Evolutionary conservation across 2,888 invertebrate species (phyloP).

Genomic region (Fabriciana adippe): DNA sequence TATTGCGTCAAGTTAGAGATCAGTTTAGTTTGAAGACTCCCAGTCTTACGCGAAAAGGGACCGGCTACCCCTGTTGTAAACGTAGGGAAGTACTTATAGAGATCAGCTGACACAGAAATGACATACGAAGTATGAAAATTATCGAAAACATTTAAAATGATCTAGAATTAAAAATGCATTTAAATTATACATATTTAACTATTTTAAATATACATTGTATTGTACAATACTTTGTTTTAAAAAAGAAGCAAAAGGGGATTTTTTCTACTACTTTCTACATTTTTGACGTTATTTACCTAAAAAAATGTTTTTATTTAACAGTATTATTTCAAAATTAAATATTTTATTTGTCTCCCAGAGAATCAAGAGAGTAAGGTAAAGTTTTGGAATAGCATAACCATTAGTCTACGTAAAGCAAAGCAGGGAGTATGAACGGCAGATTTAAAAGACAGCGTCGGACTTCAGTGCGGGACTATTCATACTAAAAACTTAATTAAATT

Average conservation of each 20-base stretch:
- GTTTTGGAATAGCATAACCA: background rate
- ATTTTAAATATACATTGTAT: no score
- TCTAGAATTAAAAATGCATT: background rate
- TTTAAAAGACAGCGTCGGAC: conserved; percentile 44
- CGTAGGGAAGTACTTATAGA: conserved; percentile 64
- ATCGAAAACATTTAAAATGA: background rate
- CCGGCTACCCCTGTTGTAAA: conserved; percentile 73
- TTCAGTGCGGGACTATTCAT: conserved; percentile 52
- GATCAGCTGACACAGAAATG: conserved; percentile 46
- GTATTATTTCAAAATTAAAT: background rate
- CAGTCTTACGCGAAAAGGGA: conserved; percentile 68
- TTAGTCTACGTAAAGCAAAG: conserved; percentile 32
- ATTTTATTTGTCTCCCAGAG: conserved; percentile 22
- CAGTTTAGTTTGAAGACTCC: conserved; percentile 42
- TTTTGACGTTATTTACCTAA: no score
- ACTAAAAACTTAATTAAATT: conserved; percentile 53
- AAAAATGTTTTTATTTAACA: no score
- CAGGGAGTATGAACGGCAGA: conserved; percentile 33
- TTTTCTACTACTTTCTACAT: no score
- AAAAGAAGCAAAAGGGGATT: no score
- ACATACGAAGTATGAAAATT: background rate
- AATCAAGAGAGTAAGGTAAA: conserved; percentile 8
- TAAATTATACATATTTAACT: background rate
- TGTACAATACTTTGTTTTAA: no score
- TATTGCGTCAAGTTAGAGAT: conserved; percentile 39